Percentiles rank a stretch among this genome's conserved stretches.
Conservation (phyloP, 2,113 vertebrate genomes). For the Siniperca knerii region DNA sequence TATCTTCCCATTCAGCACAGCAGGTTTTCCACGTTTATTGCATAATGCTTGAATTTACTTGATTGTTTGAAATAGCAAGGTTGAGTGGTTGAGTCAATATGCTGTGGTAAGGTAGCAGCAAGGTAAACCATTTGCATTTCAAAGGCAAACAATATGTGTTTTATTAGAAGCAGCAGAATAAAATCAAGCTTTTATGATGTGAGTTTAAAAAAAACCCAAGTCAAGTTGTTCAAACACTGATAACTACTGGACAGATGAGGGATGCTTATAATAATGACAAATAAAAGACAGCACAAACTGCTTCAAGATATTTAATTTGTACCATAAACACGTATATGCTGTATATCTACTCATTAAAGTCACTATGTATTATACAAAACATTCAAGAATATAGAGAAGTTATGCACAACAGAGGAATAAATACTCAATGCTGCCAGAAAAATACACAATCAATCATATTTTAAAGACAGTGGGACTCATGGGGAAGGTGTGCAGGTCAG, state of each 20-base stretch:
- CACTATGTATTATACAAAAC: conserved; percentile 76
- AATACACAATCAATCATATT: conserved; percentile 41
- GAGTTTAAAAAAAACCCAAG: not conserved
- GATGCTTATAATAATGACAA: not conserved
- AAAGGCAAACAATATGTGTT: not conserved
- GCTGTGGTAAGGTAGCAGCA: not conserved
- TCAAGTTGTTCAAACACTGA: conserved; percentile 21
- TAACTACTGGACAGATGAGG: not conserved
- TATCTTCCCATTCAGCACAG: not conserved
- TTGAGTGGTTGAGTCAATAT: conserved; percentile 14
- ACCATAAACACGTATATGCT: conserved; percentile 55
- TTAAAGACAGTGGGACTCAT: not conserved
- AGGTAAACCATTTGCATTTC: not conserved
- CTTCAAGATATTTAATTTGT: conserved; percentile 71
- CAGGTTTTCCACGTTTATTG: not conserved
- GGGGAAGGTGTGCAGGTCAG: conserved; percentile 33
- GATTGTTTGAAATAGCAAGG: not conserved
- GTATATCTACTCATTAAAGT: conserved; percentile 56
- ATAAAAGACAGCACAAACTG: conserved; percentile 28
- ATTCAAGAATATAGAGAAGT: conserved; percentile 62
- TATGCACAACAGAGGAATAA: conserved; percentile 45
- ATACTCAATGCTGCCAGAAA: conserved; percentile 48
- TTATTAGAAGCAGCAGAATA: not conserved
- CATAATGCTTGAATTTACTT: not conserved
- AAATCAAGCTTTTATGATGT: not conserved